These are phyloP conservation scores for Meloe dianella DNA, from an alignment of 2,888 invertebrate species.

Conservation along the genomic window DNA sequence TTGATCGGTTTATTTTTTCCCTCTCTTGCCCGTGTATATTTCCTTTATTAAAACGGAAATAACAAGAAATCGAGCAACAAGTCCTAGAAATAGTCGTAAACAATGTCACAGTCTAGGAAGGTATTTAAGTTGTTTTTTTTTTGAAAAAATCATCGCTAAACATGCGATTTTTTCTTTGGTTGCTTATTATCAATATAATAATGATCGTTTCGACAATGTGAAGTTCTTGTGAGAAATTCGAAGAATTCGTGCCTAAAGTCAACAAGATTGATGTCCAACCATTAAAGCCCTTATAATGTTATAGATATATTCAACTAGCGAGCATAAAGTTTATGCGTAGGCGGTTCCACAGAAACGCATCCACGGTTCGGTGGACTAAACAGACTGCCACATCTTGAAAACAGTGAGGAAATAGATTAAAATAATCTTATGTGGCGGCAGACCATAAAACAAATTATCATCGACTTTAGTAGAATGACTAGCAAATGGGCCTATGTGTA, in stretches of 20 bases:
- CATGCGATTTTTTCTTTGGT: too few species aligned
- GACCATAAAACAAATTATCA: slow-evolving; percentile 53
- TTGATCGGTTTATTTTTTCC: neutral
- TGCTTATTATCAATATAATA: neutral
- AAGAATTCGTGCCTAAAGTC: neutral
- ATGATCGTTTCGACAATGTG: neutral
- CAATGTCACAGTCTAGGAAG: neutral
- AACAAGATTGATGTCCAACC: slow-evolving; percentile 1
- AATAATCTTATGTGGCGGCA: slow-evolving; percentile 51
- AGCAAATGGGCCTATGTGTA: slow-evolving; percentile 31
- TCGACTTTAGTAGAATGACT: slow-evolving; percentile 42
- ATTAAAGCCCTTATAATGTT: slow-evolving; percentile 18
- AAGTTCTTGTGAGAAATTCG: neutral
- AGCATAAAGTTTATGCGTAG: slow-evolving; percentile 35
- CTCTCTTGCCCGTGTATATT: too few species aligned
- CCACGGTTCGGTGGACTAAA: slow-evolving; percentile 34
- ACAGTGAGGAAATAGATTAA: slow-evolving; percentile 50
- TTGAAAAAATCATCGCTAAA: neutral
- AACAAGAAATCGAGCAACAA: neutral
- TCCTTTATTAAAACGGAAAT: neutral
- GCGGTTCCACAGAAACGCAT: slow-evolving; percentile 32
- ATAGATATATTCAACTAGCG: slow-evolving; percentile 26
- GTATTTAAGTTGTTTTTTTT: too few species aligned
- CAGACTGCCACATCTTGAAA: slow-evolving; percentile 35
- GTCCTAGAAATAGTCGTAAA: neutral